Conservation (phyloP, 2,797 vertebrate species). For the Spinibarbus caldwelli region DNA sequence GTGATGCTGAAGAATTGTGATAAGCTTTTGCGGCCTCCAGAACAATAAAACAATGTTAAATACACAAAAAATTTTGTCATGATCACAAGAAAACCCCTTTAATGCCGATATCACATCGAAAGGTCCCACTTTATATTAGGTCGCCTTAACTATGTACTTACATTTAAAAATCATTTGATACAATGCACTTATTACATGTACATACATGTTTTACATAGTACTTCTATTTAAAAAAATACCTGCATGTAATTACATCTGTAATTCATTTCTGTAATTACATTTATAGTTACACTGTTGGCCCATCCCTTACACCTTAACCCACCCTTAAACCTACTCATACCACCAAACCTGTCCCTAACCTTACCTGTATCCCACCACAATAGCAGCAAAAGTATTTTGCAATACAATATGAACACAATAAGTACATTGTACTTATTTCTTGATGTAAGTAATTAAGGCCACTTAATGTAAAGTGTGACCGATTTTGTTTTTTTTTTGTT, state of each 20-base stretch:
- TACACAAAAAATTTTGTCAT: neutral
- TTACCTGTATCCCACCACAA: neutral
- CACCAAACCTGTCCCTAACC: neutral
- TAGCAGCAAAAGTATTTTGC: no score
- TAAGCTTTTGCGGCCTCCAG: neutral
- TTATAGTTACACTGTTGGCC: no score
- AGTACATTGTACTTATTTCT: neutral
- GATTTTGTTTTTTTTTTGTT: neutral
- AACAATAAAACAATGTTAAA: neutral
- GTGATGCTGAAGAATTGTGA: neutral
- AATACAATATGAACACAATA: neutral
- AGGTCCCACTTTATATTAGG: neutral
- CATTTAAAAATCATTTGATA: no score
- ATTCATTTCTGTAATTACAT: no score
- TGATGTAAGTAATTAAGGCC: neutral
- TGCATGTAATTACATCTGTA: no score
- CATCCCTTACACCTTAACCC: no score
- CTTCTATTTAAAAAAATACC: no score
- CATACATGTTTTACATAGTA: no score
- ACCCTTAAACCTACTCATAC: no score
- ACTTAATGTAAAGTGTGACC: neutral
- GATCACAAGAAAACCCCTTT: neutral
- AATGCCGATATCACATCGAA: neutral
- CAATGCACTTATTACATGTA: no score
- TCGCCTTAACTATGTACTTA: neutral